Conservation (phyloP, 1,140 invertebrate species). For the Dreissena polymorpha region DNA sequence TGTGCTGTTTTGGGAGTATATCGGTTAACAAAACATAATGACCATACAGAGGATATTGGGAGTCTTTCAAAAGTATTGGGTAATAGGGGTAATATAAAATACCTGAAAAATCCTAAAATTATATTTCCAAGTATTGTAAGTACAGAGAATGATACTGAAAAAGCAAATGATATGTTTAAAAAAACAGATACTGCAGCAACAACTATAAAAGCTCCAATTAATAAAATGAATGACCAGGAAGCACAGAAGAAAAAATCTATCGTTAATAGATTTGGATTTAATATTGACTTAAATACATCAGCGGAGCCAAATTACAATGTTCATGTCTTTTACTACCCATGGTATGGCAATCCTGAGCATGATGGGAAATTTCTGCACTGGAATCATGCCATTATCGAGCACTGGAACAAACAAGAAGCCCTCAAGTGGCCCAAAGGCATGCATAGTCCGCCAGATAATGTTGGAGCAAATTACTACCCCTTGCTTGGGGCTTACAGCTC, state of each 20-base stretch:
- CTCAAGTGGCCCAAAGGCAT: conserved; percentile 71
- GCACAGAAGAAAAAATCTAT: neutral
- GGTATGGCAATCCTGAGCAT: conserved; percentile 79
- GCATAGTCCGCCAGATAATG: conserved; percentile 80
- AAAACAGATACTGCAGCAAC: neutral
- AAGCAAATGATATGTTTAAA: neutral
- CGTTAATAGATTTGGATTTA: neutral
- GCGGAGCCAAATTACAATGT: conserved; percentile 73
- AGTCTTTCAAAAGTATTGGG: too few relatives aligned
- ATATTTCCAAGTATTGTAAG: neutral
- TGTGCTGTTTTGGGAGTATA: too few relatives aligned
- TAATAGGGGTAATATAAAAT: too few relatives aligned
- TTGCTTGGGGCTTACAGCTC: conserved; percentile 81
- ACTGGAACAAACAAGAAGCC: conserved; percentile 78
- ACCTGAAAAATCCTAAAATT: too few relatives aligned
- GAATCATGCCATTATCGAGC: conserved; percentile 79
- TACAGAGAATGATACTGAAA: neutral
- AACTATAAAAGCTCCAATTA: neutral
- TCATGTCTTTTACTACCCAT: conserved; percentile 82
- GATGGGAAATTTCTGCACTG: conserved; percentile 80
- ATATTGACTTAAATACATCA: conserved; percentile 2
- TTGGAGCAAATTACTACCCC: conserved; percentile 81
- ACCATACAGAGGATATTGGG: too few relatives aligned
- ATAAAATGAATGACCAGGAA: neutral
- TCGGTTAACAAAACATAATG: too few relatives aligned